Conservation (phyloP, 2,888 invertebrate species). For the Eilema sororculum region DNA sequence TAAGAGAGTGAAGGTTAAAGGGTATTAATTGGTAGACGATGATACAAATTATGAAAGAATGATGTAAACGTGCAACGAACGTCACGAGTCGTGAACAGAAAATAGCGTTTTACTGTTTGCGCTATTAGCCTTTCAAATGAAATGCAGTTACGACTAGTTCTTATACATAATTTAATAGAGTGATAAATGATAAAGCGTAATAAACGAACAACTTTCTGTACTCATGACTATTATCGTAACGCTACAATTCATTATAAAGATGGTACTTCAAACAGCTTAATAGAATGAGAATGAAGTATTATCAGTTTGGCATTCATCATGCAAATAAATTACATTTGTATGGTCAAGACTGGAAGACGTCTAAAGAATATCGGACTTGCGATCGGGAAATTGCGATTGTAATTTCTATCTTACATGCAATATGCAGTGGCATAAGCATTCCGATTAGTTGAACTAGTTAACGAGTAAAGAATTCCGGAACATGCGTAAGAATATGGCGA, state of each 20-base stretch:
- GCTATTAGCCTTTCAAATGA: not conserved
- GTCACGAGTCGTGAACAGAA: not conserved
- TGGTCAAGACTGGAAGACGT: not conserved
- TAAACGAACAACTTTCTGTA: not conserved
- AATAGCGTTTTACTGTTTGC: constrained; percentile 4
- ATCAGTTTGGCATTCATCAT: not conserved
- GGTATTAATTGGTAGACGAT: not conserved
- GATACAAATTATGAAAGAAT: not conserved
- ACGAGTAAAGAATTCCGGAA: not conserved
- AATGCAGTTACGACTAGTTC: not conserved
- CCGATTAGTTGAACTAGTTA: not conserved
- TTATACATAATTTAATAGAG: not conserved
- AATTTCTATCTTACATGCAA: not conserved
- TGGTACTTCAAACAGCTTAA: not conserved
- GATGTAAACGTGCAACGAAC: not conserved
- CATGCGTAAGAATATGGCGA: not conserved
- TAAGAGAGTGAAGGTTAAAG: not conserved
- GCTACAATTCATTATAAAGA: not conserved
- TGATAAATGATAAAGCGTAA: not conserved
- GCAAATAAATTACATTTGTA: not conserved
- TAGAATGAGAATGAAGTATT: not conserved
- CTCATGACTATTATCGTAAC: too few relatives aligned
- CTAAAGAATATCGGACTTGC: not conserved
- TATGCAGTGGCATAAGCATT: not conserved
- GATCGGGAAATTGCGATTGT: not conserved